Conservation (phyloP, 2,113 vertebrate species). For the Cygnus atratus region DNA sequence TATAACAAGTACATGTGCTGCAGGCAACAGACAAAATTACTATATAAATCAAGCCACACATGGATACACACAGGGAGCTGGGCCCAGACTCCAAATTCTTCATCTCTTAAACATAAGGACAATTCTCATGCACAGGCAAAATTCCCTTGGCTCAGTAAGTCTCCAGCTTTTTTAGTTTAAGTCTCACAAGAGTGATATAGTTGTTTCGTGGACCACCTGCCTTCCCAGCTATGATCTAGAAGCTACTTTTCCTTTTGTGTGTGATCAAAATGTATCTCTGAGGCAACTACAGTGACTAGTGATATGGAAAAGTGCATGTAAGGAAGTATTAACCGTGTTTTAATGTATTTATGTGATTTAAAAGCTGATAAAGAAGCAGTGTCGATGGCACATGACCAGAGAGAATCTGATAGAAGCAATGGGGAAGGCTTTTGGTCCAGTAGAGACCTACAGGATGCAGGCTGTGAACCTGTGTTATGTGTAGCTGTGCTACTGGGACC, state of each 20-base stretch:
- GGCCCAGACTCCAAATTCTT: neutral
- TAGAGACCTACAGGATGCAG: neutral
- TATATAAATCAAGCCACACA: constrained; percentile 1
- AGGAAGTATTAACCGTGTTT: neutral
- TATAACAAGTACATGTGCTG: neutral
- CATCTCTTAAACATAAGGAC: neutral
- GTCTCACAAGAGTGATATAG: neutral
- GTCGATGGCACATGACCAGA: neutral
- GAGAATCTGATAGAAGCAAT: neutral
- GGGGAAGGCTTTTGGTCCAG: neutral
- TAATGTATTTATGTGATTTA: neutral
- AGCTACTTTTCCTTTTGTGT: neutral
- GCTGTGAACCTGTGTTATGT: neutral
- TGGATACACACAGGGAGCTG: neutral
- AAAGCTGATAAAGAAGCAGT: neutral
- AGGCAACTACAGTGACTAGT: neutral
- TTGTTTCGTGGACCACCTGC: neutral
- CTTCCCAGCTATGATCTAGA: neutral
- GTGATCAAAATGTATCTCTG: neutral
- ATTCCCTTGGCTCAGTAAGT: neutral
- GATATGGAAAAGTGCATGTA: neutral
- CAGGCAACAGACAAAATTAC: neutral
- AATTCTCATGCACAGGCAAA: neutral
- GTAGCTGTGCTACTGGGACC: neutral
- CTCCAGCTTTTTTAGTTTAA: neutral